These are phyloP conservation scores for Diploptera punctata DNA, from an alignment of 2,888 invertebrate genomes.

Conservation along the genomic window DNA sequence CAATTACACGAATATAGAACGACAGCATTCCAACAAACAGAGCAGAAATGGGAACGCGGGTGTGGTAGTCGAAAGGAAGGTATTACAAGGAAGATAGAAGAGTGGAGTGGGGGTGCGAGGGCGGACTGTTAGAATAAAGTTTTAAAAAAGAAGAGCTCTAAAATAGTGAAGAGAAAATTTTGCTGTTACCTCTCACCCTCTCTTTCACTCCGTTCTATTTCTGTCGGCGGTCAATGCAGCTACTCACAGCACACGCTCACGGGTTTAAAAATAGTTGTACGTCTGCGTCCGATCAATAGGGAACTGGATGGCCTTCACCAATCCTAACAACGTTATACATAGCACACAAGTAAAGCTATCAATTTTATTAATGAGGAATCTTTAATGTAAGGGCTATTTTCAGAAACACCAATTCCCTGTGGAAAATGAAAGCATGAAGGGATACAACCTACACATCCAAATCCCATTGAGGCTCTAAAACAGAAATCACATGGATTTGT, in stretches of 20 bases:
- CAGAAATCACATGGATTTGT: no score
- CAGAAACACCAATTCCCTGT: background rate
- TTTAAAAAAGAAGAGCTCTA: background rate
- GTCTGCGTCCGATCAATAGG: background rate
- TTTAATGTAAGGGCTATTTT: background rate
- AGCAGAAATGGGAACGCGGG: no score
- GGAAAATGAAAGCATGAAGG: background rate
- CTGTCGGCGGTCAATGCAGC: slow-evolving; percentile 27
- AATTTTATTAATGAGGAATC: slow-evolving; percentile 2
- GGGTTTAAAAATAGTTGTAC: slow-evolving; percentile 21
- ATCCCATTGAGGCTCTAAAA: no score
- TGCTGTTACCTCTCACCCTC: slow-evolving; percentile 38
- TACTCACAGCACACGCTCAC: slow-evolving; percentile 23
- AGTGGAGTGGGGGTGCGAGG: no score
- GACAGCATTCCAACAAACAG: no score
- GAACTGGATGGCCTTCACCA: slow-evolving; percentile 45
- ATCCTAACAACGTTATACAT: background rate
- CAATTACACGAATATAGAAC: no score
- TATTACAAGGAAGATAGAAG: no score
- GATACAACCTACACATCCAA: background rate
- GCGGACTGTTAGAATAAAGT: no score
- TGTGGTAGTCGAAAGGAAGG: no score
- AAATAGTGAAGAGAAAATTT: slow-evolving; percentile 25
- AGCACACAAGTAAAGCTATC: background rate
- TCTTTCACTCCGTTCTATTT: slow-evolving; percentile 1